Conservation (phyloP, 2,888 invertebrate species). For the Chrysolina oricalcia region DNA sequence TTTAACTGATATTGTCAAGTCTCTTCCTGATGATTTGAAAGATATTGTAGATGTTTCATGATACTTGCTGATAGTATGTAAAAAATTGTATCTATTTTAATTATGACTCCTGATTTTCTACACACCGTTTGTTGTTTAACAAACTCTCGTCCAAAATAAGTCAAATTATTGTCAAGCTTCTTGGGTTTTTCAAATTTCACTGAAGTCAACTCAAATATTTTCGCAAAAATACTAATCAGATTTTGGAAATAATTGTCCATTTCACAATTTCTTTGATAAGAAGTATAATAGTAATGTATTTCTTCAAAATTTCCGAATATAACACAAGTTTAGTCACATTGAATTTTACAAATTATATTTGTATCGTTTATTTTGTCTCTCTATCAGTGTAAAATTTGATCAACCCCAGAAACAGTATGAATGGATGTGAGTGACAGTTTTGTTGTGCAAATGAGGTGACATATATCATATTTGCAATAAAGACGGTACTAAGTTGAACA, state of each 20-base stretch:
- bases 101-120: conserved; percentile 3
- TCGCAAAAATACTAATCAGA: too few species aligned
- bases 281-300: too few species aligned
- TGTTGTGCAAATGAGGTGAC: not conserved
- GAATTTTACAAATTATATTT: too few species aligned
- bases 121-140: not conserved
- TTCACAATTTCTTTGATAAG: too few species aligned
- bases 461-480: not conserved
- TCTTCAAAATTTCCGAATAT: too few species aligned
- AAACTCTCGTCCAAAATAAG: conserved; percentile 24
- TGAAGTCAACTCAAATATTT: too few species aligned
- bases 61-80: conserved; percentile 58
- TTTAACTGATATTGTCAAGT: conserved; percentile 86
- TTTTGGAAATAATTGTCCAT: too few species aligned
- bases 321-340: too few species aligned
- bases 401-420: not conserved
- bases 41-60: conserved; percentile 80
- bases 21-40: conserved; percentile 91
- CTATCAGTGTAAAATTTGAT: not conserved
- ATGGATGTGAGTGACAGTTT: not conserved
- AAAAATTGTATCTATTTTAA: conserved; percentile 20
- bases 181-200: conserved; percentile 2
- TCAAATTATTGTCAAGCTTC: conserved; percentile 28
- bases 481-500: too few species aligned
- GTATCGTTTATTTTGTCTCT: not conserved